These are phyloP conservation scores for Erebia aethiops DNA, from an alignment of 2,888 invertebrate species.

Conservation along the genomic window DNA sequence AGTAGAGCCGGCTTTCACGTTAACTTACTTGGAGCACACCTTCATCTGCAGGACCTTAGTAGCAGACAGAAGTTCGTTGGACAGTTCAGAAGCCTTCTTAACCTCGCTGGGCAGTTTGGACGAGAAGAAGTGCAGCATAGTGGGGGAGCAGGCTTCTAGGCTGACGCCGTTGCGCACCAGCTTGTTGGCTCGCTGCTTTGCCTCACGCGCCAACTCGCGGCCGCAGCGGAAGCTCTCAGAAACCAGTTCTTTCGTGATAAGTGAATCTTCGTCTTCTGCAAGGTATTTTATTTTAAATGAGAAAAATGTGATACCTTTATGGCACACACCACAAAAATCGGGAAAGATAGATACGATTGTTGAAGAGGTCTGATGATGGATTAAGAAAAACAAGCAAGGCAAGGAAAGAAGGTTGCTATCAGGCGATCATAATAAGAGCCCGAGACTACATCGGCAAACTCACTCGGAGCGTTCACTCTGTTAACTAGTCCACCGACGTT, in stretches of 20 bases:
- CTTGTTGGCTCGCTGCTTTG: slow-evolving; percentile 61
- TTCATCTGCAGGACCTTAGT: slow-evolving; percentile 75
- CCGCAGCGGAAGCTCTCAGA: slow-evolving; percentile 66
- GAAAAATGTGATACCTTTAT: too few species aligned
- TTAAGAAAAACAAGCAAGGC: too few species aligned
- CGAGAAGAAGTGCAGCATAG: slow-evolving; percentile 70
- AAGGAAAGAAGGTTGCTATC: too few species aligned
- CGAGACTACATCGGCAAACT: too few species aligned
- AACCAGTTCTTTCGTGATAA: slow-evolving; percentile 82
- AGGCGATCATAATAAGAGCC: too few species aligned
- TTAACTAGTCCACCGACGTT: too few species aligned
- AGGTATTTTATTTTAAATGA: neutral
- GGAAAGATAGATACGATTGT: too few species aligned
- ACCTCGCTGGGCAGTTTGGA: slow-evolving; percentile 57
- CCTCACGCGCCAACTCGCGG: slow-evolving; percentile 62
- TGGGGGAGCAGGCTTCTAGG: slow-evolving; percentile 61
- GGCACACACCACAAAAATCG: too few species aligned
- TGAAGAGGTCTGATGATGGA: too few species aligned
- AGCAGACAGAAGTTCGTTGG: slow-evolving; percentile 69
- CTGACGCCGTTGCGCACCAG: slow-evolving; percentile 64
- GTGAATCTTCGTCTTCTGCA: slow-evolving; percentile 70
- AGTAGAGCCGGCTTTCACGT: too few species aligned
- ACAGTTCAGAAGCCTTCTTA: slow-evolving; percentile 61
- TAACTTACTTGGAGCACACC: slow-evolving; percentile 58
- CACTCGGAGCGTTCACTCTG: too few species aligned